phyloP scores from a whole-genome alignment of 2,888 invertebrate genomes.

The Cerceris rybyensis region DNA sequence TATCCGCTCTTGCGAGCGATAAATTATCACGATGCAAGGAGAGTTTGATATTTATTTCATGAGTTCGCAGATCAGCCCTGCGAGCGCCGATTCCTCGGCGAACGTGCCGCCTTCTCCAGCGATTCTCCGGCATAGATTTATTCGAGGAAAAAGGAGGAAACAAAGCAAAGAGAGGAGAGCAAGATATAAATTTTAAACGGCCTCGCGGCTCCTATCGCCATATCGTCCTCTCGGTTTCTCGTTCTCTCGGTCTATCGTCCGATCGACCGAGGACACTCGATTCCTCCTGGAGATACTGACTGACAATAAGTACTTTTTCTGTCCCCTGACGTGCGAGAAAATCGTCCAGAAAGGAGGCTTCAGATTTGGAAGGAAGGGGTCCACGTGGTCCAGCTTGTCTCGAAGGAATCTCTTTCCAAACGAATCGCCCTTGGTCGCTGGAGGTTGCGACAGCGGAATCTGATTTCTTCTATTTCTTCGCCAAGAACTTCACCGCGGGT shows the following conservation, averaged over 20 bases:
- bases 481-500: no score
- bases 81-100: not conserved
- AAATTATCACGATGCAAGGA: conserved; percentile 11
- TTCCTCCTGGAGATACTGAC: conserved; percentile 15
- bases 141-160: conserved; percentile 10
- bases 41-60: not conserved
- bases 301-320: not conserved
- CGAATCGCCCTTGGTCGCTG: no score
- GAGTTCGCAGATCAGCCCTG: conserved; percentile 12
- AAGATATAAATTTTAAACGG: conserved; percentile 27
- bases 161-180: conserved; percentile 23
- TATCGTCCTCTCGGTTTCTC: no score
- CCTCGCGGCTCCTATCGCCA: not conserved
- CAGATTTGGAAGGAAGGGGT: no score
- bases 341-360: no score
- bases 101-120: not conserved
- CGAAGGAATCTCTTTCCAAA: no score
- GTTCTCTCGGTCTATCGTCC: no score
- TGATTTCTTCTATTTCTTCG: no score
- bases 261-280: conserved; percentile 17
- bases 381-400: no score
- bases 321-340: no score
- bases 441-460: no score
- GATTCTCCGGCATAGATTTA: not conserved
- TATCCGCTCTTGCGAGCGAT: conserved; percentile 4